Evolutionary conservation across 2,888 invertebrate species (phyloP).

Genomic region (Xestoiulus laeticollis): DNA sequence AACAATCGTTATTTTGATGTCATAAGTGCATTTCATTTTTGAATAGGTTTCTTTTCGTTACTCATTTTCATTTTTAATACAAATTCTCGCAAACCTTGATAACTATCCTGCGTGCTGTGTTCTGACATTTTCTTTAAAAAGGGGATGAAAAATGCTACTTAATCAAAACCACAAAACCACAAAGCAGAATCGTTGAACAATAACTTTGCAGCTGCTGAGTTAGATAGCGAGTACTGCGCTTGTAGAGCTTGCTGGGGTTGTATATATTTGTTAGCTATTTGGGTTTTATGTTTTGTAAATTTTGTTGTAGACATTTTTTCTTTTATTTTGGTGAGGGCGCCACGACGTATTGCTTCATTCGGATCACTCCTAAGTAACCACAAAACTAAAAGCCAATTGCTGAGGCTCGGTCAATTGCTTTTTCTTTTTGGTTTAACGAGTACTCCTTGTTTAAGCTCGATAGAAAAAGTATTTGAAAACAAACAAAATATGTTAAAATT

Average conservation of each 20-base stretch:
- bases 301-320: not conserved
- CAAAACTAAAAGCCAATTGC: not conserved
- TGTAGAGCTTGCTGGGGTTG: not conserved
- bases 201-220: not conserved
- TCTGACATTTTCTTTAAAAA: not conserved
- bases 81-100: too few relatives aligned
- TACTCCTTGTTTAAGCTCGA: not conserved
- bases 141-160: not conserved
- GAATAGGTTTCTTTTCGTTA: too few relatives aligned
- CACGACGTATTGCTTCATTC: not conserved
- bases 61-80: too few relatives aligned
- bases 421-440: not conserved
- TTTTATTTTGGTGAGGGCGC: constrained; percentile 5
- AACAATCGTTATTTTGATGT: too few relatives aligned
- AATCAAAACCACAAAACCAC: not conserved
- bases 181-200: not conserved
- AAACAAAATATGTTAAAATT: not conserved
- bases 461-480: not conserved
- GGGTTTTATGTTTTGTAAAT: constrained; percentile 33
- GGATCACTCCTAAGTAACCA: not conserved
- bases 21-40: too few relatives aligned
- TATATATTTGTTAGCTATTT: constrained; percentile 14
- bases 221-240: constrained; percentile 13
- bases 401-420: not conserved
- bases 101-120: not conserved